These are phyloP conservation scores for Tamandua tetradactyla DNA, from an alignment of 2,797 vertebrate species.

Conservation along the genomic window DNA sequence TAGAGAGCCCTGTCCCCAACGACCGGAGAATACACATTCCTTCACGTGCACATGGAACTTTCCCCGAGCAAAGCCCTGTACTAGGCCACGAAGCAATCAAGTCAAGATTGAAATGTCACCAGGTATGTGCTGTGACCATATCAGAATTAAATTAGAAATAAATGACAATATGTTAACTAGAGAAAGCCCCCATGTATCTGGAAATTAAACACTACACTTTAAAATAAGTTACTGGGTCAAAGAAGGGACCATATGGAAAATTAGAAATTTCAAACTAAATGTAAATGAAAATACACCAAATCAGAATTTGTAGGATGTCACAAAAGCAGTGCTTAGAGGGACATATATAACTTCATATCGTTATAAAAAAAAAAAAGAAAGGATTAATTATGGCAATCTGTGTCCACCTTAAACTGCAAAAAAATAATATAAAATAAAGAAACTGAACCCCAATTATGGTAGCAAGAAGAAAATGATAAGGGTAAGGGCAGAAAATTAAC, in stretches of 20 bases:
- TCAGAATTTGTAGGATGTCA: neutral
- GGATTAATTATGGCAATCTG: neutral
- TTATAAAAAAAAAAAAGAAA: neutral
- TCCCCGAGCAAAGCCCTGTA: neutral
- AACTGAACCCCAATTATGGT: neutral
- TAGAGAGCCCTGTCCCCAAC: neutral
- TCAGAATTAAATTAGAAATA: conserved; percentile 9
- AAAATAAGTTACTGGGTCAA: neutral
- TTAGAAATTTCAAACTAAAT: conserved; percentile 40
- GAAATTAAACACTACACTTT: neutral
- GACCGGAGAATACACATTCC: neutral
- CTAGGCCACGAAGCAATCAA: neutral
- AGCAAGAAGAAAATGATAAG: conserved; percentile 4
- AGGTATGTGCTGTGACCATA: neutral
- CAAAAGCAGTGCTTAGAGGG: too few species aligned
- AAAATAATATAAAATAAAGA: neutral
- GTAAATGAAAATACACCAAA: neutral
- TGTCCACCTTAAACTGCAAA: neutral
- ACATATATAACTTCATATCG: neutral
- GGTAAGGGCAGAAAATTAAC: neutral
- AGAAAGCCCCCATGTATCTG: neutral
- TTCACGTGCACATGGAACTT: neutral
- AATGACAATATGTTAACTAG: neutral
- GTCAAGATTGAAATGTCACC: neutral
- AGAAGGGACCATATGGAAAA: neutral